Percentiles rank a stretch among this genome's conserved stretches.
Evolutionary conservation across 2,888 invertebrate genomes (phyloP).

Genomic region (Melipona beecheii): DNA sequence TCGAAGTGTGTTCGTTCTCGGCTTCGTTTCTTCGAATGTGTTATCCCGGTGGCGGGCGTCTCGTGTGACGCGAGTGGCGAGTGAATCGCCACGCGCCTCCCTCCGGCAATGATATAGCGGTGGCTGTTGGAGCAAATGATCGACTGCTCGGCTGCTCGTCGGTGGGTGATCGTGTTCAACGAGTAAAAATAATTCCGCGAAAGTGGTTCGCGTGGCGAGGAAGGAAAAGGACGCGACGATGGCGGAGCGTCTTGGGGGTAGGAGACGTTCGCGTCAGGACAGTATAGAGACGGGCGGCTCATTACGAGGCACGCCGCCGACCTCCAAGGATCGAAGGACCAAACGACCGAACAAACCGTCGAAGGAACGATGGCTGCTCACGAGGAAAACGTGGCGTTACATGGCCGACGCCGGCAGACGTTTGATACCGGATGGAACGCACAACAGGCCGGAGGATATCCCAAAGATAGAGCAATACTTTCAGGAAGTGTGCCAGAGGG

Average conservation of each 20-base stretch:
- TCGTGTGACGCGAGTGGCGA: conserved; percentile 16
- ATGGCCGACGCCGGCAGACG: conserved; percentile 96
- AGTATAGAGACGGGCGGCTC: conserved; percentile 78
- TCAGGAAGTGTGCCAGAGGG: conserved; percentile 91
- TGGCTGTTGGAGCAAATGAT: conserved; percentile 19
- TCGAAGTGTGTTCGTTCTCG: not conserved
- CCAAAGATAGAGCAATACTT: conserved; percentile 93
- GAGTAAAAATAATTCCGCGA: conserved; percentile 65
- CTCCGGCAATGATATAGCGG: conserved; percentile 48
- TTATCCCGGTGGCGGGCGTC: conserved; percentile 2
- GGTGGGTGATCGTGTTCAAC: conserved; percentile 39
- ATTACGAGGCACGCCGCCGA: conserved; percentile 69
- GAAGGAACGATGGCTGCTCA: conserved; percentile 94
- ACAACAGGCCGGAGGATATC: conserved; percentile 90
- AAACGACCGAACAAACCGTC: conserved; percentile 86
- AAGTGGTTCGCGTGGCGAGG: conserved; percentile 83
- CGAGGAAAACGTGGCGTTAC: conserved; percentile 95
- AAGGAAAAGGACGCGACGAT: conserved; percentile 79
- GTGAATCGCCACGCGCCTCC: conserved; percentile 15
- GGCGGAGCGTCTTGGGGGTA: conserved; percentile 81
- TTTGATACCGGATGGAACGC: conserved; percentile 92
- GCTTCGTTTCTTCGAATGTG: conserved; percentile 13
- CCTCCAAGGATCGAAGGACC: conserved; percentile 86
- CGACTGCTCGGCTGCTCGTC: conserved; percentile 40
- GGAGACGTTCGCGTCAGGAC: conserved; percentile 81